These are phyloP conservation scores for Orientallactaga bullata DNA, from an alignment of 2,113 vertebrate genomes.

Conservation along the genomic window DNA sequence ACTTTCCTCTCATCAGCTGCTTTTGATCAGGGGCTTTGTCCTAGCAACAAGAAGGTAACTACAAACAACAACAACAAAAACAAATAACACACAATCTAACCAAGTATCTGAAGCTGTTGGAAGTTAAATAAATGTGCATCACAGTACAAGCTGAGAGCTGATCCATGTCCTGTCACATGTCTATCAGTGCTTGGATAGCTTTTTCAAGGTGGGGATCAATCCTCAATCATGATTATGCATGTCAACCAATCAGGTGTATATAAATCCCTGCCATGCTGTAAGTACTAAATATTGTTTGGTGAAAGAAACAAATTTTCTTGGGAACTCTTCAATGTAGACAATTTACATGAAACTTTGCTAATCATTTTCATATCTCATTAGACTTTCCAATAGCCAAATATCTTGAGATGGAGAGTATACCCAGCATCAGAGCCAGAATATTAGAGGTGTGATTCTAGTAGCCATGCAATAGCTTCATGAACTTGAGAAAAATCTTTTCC, in stretches of 20 bases:
- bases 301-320: background rate
- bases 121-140: background rate
- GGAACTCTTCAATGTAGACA: rapidly evolving
- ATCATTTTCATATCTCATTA: background rate
- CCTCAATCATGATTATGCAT: background rate
- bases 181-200: background rate
- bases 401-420: background rate
- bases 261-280: background rate
- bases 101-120: background rate
- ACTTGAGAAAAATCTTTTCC: background rate
- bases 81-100: background rate
- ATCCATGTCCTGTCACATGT: too few species aligned
- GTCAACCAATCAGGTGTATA: background rate
- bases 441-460: background rate
- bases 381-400: background rate
- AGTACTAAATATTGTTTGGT: background rate
- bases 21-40: too few species aligned
- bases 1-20: too few species aligned
- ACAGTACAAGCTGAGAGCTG: background rate
- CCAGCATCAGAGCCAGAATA: background rate
- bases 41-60: background rate
- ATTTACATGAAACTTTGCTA: background rate
- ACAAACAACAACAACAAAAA: background rate
- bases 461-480: background rate
- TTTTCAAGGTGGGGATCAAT: background rate